Percentiles rank a stretch among this genome's conserved stretches.
These are phyloP conservation scores for Harmothoe impar DNA, from an alignment of 2,888 invertebrate genomes.

Conservation along the genomic window DNA sequence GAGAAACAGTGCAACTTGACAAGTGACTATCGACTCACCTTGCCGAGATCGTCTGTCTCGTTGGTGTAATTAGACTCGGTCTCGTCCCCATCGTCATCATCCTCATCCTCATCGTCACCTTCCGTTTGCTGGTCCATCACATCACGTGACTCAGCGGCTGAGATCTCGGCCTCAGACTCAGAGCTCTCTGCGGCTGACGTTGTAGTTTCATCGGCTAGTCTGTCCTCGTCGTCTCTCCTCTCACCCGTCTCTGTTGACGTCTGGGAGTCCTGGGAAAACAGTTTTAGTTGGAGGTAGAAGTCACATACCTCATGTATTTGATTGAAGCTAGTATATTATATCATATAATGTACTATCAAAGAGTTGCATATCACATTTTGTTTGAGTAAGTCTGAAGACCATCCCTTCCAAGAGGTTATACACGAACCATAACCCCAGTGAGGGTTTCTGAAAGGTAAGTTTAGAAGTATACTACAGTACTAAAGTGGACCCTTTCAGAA, in stretches of 20 bases:
- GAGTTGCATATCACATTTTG: too few relatives aligned
- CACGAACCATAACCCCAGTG: too few relatives aligned
- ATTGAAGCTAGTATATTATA: too few relatives aligned
- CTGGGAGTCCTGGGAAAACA: slow-evolving; percentile 64
- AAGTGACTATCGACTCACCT: slow-evolving; percentile 67
- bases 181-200: slow-evolving; percentile 4
- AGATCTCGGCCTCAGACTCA: slow-evolving; percentile 40
- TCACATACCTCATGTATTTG: too few relatives aligned
- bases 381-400: too few relatives aligned
- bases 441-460: too few relatives aligned
- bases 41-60: slow-evolving; percentile 79
- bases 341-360: too few relatives aligned
- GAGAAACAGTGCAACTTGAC: background rate
- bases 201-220: slow-evolving; percentile 2
- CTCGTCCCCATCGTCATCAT: slow-evolving; percentile 69
- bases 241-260: slow-evolving; percentile 66
- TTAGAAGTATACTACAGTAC: too few relatives aligned
- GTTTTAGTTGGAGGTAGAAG: background rate
- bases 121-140: slow-evolving; percentile 67
- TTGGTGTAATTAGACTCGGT: slow-evolving; percentile 69
- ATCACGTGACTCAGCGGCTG: slow-evolving; percentile 34
- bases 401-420: too few relatives aligned
- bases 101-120: slow-evolving; percentile 67
- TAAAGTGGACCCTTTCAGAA: too few relatives aligned
- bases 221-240: slow-evolving; percentile 49